phyloP scores from a whole-genome alignment of 2,797 vertebrate genomes.

The Pangasius mekongensis region DNA sequence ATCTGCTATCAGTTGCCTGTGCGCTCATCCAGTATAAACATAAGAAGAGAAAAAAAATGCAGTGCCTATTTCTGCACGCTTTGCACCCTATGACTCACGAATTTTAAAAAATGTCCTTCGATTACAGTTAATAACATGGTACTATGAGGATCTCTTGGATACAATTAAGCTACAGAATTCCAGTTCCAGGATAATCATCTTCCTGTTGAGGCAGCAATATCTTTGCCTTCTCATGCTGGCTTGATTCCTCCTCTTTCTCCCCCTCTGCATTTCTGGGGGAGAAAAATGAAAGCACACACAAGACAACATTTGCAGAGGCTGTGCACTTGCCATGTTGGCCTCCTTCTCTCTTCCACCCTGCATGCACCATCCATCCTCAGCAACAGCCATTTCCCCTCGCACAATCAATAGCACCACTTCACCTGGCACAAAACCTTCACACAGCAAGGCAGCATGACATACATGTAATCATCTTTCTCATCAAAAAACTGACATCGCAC shows the following conservation, averaged over 20 bases:
- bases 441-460: slow-evolving; percentile 56
- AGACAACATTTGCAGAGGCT: slow-evolving; percentile 65
- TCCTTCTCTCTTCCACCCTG: slow-evolving; percentile 64
- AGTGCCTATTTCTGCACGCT: slow-evolving; percentile 14
- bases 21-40: slow-evolving; percentile 18
- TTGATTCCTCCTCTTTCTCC: slow-evolving; percentile 31
- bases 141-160: neutral
- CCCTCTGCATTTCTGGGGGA: slow-evolving; percentile 55
- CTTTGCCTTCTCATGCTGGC: slow-evolving; percentile 48
- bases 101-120: neutral
- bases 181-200: slow-evolving; percentile 38
- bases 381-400: slow-evolving; percentile 55
- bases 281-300: slow-evolving; percentile 55
- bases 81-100: neutral
- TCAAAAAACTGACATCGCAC: slow-evolving; percentile 65
- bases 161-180: neutral
- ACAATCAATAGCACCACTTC: slow-evolving; percentile 52
- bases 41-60: slow-evolving; percentile 17
- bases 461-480: slow-evolving; percentile 60
- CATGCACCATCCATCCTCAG: slow-evolving; percentile 63
- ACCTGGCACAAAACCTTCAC: slow-evolving; percentile 67
- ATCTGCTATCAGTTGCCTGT: slow-evolving; percentile 7
- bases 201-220: slow-evolving; percentile 48
- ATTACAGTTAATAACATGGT: slow-evolving; percentile 5
- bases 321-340: slow-evolving; percentile 70